Evolutionary conservation across 2,888 invertebrate species (phyloP), one percentile per base, ranked within the genome.

Genomic region (Elysia crispata): DNA sequence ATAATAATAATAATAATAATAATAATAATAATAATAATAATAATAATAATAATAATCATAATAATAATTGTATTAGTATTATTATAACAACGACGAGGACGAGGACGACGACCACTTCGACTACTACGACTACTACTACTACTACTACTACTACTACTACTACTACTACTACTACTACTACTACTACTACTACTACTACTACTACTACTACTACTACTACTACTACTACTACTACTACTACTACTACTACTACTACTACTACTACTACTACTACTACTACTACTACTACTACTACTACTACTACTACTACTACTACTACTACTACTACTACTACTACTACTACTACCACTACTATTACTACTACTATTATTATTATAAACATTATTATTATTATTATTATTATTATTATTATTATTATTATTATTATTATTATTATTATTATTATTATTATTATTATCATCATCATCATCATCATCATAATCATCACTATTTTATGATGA

Each of bases 241-340:
- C 69, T 67, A 28, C 69, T 67, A 67, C 69, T 67, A 67, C 18
- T 67, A 67, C 18, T 28, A 67, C 30, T 67, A 67, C 30, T 67
- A 67, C 69, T 67, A 67, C 69, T 67, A 67, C 28, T 67, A 67
- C 69, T 30, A 67, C 28, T 28, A 28, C 69, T 28, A 67, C 69
- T 28, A 67, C 69, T 67, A 67, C 69, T 67, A 25, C 28, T 67
- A 67, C 69, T 67, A 67, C 69, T 67, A 25, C 69, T 67, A 67
- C 69, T 18, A 67, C 69, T 67, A 70, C 70, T 70, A 70, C 70
- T 70, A 70, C 70, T 70, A 70, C 70, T 70, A 33, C 70, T 70
- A 70, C 33, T 70, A 70, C 70, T 70, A 70, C 70, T 70, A 33
- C 70, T 70, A 70, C 33, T 70, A 33, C 70, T 70, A 30, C 70